Conservation (phyloP, 2,888 invertebrate species). For the Carcina quercana region DNA sequence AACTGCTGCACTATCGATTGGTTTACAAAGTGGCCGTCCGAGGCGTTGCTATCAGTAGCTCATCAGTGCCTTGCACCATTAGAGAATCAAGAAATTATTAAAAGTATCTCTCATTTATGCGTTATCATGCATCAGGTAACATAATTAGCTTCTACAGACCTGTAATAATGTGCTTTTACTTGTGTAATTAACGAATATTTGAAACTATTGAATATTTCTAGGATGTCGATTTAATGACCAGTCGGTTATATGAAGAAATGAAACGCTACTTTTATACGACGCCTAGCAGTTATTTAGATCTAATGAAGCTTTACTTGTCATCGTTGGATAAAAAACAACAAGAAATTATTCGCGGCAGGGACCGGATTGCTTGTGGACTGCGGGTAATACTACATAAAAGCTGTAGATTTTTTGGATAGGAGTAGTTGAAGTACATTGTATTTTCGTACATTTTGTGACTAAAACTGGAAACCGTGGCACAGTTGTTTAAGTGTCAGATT, state of each 20-base stretch:
- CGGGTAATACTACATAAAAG: conserved; percentile 57
- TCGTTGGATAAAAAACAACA: conserved; percentile 81
- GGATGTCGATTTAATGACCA: conserved; percentile 87
- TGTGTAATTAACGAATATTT: too few relatives aligned
- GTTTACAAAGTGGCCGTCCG: conserved; percentile 94
- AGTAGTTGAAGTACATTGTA: too few relatives aligned
- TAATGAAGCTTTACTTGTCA: conserved; percentile 84
- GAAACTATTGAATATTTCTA: too few relatives aligned
- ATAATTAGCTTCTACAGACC: too few relatives aligned
- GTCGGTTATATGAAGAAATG: conserved; percentile 86
- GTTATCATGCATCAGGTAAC: conserved; percentile 62
- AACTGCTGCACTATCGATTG: conserved; percentile 97
- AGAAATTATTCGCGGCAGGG: conserved; percentile 78
- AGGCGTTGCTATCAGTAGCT: conserved; percentile 90
- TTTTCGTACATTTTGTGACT: too few relatives aligned
- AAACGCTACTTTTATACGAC: conserved; percentile 92
- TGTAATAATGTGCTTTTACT: too few relatives aligned
- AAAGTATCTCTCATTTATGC: conserved; percentile 49
- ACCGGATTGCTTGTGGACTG: conserved; percentile 84
- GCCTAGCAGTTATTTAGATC: conserved; percentile 91
- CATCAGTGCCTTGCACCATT: conserved; percentile 79
- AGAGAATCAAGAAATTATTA: conserved; percentile 55
- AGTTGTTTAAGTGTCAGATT: too few relatives aligned
- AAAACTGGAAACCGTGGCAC: too few relatives aligned
- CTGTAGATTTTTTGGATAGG: too few relatives aligned